Conservation (phyloP, 2,888 invertebrate species). For the Morinoia aosen region DNA sequence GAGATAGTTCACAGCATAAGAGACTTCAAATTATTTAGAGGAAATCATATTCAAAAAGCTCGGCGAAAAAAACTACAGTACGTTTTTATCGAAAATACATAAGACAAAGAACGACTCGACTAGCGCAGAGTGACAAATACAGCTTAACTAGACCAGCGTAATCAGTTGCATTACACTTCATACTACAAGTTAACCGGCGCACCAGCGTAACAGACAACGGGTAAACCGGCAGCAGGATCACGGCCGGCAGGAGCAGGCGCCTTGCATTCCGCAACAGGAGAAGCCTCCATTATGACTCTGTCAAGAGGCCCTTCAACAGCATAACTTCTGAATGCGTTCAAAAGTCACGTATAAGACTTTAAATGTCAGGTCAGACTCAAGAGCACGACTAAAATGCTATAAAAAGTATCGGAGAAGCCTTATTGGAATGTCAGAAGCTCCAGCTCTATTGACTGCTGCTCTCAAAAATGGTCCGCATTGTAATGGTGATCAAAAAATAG, state of each 20-base stretch:
- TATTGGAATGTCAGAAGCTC: conserved; percentile 5
- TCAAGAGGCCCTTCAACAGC: background rate
- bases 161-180: background rate
- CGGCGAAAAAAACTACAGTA: too few relatives aligned
- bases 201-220: background rate
- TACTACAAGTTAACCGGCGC: background rate
- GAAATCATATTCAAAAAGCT: too few relatives aligned
- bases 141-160: background rate
- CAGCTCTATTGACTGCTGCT: background rate
- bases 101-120: background rate
- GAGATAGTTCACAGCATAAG: too few relatives aligned
- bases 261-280: background rate
- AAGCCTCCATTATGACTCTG: background rate
- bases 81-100: too few relatives aligned
- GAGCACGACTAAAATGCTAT: background rate
- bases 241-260: background rate
- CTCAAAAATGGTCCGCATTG: conserved; percentile 8
- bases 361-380: background rate
- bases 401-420: background rate
- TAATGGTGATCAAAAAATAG: background rate
- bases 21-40: too few relatives aligned
- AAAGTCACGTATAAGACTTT: conserved; percentile 19
- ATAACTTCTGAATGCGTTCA: background rate
- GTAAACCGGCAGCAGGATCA: background rate
- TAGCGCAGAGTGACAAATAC: background rate